phyloP scores from a whole-genome alignment of 2,797 vertebrate genomes.

The Amazona ochrocephala region DNA sequence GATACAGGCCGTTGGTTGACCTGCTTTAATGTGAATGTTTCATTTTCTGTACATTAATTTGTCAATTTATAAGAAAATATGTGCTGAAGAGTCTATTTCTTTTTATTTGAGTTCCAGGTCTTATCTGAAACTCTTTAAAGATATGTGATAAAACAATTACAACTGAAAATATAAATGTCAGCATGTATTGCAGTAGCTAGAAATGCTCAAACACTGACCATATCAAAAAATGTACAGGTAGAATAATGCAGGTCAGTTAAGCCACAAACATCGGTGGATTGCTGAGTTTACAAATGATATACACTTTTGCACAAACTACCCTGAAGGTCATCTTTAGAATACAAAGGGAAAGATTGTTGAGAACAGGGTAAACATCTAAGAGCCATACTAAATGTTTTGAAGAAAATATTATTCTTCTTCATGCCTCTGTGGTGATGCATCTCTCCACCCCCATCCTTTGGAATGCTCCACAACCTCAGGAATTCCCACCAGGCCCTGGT shows the following conservation, averaged over 20 bases:
- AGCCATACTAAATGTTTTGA: neutral
- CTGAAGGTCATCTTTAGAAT: neutral
- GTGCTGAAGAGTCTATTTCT: neutral
- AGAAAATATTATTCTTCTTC: neutral
- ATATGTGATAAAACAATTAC: neutral
- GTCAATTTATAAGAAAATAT: neutral
- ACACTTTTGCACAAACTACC: neutral
- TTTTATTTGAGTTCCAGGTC: slow-evolving; percentile 7
- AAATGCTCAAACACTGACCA: neutral
- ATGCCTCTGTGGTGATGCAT: neutral
- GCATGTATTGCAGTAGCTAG: neutral
- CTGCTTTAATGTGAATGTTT: neutral
- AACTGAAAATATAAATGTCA: neutral
- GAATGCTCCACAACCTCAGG: neutral
- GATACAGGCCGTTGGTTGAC: neutral
- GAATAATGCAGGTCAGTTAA: neutral
- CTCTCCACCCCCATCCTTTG: neutral
- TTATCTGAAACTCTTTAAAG: neutral
- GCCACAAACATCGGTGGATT: neutral
- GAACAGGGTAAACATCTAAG: neutral
- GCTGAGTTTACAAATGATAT: neutral
- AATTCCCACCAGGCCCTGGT: neutral
- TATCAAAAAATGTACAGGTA: neutral
- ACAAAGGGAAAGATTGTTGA: neutral
- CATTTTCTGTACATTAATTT: slow-evolving; percentile 1